Percentiles rank a stretch among this genome's conserved stretches.
Conservation (phyloP, 2,113 vertebrate genomes). For the Gavialis gangeticus region DNA sequence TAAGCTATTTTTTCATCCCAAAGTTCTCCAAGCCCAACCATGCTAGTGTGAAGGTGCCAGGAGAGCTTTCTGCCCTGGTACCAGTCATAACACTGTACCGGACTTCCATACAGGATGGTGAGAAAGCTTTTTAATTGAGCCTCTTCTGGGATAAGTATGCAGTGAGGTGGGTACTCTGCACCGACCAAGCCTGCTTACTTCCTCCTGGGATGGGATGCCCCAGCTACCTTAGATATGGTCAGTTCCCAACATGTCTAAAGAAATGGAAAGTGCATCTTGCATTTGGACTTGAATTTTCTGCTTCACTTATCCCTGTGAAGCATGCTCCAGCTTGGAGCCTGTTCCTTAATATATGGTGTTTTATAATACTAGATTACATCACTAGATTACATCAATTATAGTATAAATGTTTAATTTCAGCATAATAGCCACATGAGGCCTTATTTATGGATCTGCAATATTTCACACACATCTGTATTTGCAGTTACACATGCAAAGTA, state of each 20-base stretch:
- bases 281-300: background rate
- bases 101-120: background rate
- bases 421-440: background rate
- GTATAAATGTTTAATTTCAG: constrained; percentile 1
- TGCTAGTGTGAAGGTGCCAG: too few relatives aligned
- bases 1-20: too few relatives aligned
- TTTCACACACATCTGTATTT: background rate
- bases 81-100: too few relatives aligned
- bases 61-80: too few relatives aligned
- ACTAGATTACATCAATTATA: background rate
- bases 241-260: fast-evolving
- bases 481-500: background rate
- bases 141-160: background rate
- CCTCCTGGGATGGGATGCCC: background rate
- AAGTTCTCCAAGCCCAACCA: too few relatives aligned
- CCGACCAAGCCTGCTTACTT: background rate
- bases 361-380: background rate
- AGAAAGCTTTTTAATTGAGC: background rate
- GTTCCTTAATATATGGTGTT: background rate
- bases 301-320: background rate
- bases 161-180: background rate
- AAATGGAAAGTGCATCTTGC: background rate
- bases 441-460: background rate
- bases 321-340: background rate
- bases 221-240: background rate